Evolutionary conservation across 2,888 invertebrate genomes (phyloP), one percentile per base, ranked within the genome.

Genomic region (Apodemia hepburni): DNA sequence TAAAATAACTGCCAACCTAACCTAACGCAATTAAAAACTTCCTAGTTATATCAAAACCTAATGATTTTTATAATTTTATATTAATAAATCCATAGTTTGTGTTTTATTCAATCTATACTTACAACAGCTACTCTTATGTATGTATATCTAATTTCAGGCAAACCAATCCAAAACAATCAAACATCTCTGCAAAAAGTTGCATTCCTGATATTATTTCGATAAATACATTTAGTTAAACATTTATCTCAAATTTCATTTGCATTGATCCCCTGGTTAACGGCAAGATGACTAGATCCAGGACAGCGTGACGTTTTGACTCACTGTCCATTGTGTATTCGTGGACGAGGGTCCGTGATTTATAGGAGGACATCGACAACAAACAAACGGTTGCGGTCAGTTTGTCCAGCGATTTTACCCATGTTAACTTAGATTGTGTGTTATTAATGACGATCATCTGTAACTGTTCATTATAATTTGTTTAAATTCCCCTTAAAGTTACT

Each of bases 311-410:
- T 78, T 79, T 75, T 75, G 78, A 76, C 76, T 77, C 68, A 64
- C 60, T 66, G 68, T 70, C 73, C 72, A 73, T 71, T 74, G 71
- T 86, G 82, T 78, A 78, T 77, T 77, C 54, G 27, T 71, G 73
- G 84, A 86, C 84, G 79, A 85, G 87, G 88, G 87, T 87, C 73
- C 71, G 76, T 82, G 82, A 87, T 87, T 87, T 86, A 85, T 82
- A 73, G 75, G 69, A 73, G 77, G 77, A 77, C 80, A 81, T 81
- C 77, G 78, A 79, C 79, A 78, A 80, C 79, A 81, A 80, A 81
- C 80, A 76, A 75, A 71, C 70, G 70, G 69, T 62, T 66, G 66
- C 65, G 67, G 68, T 66, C 69, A 67, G 70, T 70, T 68, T 72
- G 70, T 68, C 70, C 67, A 65, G 62, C 62, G 62, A 64, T 67